phyloP scores from a whole-genome alignment of 2,113 vertebrate species.

The Anhinga rufa region DNA sequence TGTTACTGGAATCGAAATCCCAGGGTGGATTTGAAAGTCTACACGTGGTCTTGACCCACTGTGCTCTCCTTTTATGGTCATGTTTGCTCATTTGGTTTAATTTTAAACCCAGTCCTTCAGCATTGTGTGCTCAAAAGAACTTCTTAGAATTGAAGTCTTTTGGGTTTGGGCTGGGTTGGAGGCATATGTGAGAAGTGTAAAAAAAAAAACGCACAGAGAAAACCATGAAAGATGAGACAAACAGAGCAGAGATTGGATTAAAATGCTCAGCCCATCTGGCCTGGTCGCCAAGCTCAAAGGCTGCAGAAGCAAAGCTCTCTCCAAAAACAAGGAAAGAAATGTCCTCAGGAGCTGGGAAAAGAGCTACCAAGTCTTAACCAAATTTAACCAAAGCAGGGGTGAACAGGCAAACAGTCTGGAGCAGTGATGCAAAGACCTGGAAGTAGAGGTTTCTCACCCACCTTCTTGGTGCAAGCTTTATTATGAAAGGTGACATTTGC shows the following conservation, averaged over 20 bases:
- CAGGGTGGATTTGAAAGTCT: conserved; percentile 4
- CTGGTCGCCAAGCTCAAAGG: not conserved
- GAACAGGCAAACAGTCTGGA: not conserved
- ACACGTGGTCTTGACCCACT: not conserved
- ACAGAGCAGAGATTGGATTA: not conserved
- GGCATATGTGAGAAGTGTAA: not conserved
- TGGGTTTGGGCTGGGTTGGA: not conserved
- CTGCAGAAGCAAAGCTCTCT: not conserved
- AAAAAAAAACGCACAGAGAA: not conserved
- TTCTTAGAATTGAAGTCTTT: not conserved
- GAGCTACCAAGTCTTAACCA: not conserved
- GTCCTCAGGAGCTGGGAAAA: not conserved
- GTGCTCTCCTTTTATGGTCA: conserved; percentile 19
- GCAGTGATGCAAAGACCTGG: not conserved
- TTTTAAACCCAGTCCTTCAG: not conserved
- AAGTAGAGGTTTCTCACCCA: not conserved
- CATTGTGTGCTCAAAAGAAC: not conserved
- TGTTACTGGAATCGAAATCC: conserved; percentile 42
- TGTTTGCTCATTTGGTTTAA: conserved; percentile 10
- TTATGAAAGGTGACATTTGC: not conserved
- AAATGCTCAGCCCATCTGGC: not conserved
- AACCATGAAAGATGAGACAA: not conserved
- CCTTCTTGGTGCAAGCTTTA: not conserved
- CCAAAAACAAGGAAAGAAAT: not conserved
- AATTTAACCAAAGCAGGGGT: not conserved